Evolutionary conservation across 2,113 vertebrate genomes (phyloP).

Genomic region (Phyllostomus discolor): DNA sequence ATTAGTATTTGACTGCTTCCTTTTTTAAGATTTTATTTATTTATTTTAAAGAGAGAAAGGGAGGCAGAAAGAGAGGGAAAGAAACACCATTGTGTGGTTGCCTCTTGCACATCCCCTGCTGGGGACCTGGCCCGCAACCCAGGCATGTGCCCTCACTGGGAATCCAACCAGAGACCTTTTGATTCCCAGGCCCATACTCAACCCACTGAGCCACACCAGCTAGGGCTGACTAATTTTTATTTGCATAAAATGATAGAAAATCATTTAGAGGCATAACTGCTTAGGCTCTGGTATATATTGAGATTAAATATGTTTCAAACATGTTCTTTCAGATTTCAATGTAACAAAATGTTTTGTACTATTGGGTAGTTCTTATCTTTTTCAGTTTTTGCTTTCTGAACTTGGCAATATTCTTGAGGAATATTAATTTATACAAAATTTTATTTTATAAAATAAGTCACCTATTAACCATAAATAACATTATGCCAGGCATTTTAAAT

Average conservation of each 20-base stretch:
- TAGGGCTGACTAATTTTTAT: neutral
- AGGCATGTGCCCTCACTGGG: no score
- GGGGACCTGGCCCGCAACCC: no score
- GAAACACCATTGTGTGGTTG: no score
- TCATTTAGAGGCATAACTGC: neutral
- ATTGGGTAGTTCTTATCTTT: neutral
- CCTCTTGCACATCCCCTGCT: no score
- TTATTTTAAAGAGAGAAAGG: no score
- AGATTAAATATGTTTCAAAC: neutral
- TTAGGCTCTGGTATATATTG: neutral
- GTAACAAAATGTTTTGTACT: neutral
- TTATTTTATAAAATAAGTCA: constrained; percentile 44
- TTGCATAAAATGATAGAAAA: neutral
- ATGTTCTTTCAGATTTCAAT: constrained; percentile 8
- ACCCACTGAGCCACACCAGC: no score
- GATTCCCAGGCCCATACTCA: no score
- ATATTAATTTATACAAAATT: constrained; percentile 28
- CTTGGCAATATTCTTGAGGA: neutral
- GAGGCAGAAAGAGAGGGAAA: no score
- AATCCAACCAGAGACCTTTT: no score
- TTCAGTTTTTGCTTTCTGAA: neutral
- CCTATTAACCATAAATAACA: neutral
- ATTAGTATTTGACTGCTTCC: neutral
- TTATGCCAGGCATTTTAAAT: constrained; percentile 18
- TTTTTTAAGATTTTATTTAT: no score